phyloP scores from a whole-genome alignment of 2,888 invertebrate species.

The Philonicus albiceps region DNA sequence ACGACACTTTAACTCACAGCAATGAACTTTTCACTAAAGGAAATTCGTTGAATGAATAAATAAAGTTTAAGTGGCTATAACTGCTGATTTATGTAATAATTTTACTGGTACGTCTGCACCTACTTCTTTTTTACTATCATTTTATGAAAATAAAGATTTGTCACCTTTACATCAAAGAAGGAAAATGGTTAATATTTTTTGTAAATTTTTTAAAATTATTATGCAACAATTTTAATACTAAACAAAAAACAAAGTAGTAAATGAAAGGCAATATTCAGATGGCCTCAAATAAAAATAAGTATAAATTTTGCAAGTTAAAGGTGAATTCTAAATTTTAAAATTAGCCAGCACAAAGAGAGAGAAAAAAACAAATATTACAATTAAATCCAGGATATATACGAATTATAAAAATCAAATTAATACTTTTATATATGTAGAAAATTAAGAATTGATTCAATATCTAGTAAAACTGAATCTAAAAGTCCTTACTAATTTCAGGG shows the following conservation, averaged over 20 bases:
- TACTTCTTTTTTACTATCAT: background rate
- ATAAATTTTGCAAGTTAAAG: background rate
- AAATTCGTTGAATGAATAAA: background rate
- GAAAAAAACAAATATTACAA: background rate
- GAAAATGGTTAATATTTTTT: background rate
- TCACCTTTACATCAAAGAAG: background rate
- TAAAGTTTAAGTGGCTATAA: background rate
- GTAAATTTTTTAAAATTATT: background rate
- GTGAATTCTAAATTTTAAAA: background rate
- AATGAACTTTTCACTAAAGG: background rate
- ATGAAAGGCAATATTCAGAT: background rate
- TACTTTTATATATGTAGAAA: background rate
- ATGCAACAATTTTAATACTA: background rate
- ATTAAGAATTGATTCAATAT: too few relatives aligned
- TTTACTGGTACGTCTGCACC: background rate
- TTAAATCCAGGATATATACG: too few relatives aligned
- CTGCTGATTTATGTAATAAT: background rate
- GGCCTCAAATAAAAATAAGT: background rate
- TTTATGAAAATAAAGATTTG: background rate
- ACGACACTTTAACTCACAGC: background rate
- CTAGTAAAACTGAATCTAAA: too few relatives aligned
- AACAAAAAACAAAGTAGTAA: background rate
- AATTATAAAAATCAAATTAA: background rate
- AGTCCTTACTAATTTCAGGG: too few relatives aligned
- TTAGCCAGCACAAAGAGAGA: too few relatives aligned